A percentile compares a stretch with the other conserved stretches of the same genome.
phyloP scores from a whole-genome alignment of 2,797 vertebrate genomes.

The Astyanax mexicanus region DNA sequence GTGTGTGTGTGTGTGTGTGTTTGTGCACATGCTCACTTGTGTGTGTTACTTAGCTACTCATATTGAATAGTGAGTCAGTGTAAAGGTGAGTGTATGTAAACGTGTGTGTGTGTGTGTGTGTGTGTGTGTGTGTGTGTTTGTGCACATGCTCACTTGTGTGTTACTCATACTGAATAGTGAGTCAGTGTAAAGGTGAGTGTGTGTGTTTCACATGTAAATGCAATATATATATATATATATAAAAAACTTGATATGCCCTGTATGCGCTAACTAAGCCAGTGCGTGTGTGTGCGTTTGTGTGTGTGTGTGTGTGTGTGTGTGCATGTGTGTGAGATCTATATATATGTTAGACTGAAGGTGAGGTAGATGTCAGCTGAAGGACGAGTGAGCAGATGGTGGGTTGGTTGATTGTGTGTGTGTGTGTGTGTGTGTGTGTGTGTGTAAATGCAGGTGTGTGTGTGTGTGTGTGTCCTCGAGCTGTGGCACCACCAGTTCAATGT shows the following conservation, averaged over 20 bases:
- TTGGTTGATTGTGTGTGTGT: slow-evolving; percentile 55
- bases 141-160: no score
- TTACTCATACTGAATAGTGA: not conserved
- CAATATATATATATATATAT: no score
- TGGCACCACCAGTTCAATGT: not conserved
- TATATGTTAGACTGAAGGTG: slow-evolving; percentile 60
- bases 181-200: not conserved
- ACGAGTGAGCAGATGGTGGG: slow-evolving; percentile 77
- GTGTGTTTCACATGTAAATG: not conserved
- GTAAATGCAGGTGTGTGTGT: slow-evolving; percentile 6
- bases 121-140: slow-evolving; percentile 7
- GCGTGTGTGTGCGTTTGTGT: not conserved
- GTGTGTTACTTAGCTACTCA: slow-evolving; percentile 32
- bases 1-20: slow-evolving; percentile 15
- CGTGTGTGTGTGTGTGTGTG: slow-evolving; percentile 52
- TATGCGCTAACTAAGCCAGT: no score
- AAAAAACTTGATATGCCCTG: no score
- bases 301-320: not conserved
- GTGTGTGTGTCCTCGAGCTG: not conserved
- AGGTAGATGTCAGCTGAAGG: slow-evolving; percentile 81
- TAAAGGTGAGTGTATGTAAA: slow-evolving; percentile 21
- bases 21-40: no score
- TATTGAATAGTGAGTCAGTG: no score
- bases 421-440: slow-evolving; percentile 22
- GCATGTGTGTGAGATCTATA: slow-evolving; percentile 24